Evolutionary conservation across 2,888 invertebrate genomes (phyloP).

Genomic region (Tetranychus piercei): DNA sequence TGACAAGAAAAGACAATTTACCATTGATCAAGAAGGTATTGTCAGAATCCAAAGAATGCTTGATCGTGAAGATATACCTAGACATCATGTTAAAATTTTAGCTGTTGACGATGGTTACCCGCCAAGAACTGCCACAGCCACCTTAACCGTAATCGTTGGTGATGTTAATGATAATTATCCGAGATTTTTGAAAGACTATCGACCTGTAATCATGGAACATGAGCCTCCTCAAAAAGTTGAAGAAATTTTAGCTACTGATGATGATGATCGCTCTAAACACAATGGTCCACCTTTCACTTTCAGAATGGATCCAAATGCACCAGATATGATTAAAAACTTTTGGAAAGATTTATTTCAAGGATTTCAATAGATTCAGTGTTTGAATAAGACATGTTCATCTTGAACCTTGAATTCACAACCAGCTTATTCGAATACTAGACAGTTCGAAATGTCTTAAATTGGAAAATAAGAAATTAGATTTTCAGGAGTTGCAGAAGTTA

Average conservation of each 20-base stretch:
- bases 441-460: too few species aligned
- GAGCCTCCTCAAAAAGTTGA: conserved; percentile 75
- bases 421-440: too few species aligned
- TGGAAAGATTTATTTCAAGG: too few species aligned
- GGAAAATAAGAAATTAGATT: too few species aligned
- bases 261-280: conserved; percentile 77
- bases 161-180: conserved; percentile 90
- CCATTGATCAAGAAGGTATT: conserved; percentile 81
- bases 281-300: conserved; percentile 94
- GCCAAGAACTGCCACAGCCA: conserved; percentile 79
- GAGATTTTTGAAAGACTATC: conserved; percentile 63
- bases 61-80: conserved; percentile 80
- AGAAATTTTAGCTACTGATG: conserved; percentile 77
- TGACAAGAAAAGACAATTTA: conserved; percentile 78
- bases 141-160: conserved; percentile 77
- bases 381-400: too few species aligned
- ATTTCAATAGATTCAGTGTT: too few species aligned
- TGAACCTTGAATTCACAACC: too few species aligned
- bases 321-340: conserved; percentile 75
- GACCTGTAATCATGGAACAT: conserved; percentile 81
- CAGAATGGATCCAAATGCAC: conserved; percentile 74
- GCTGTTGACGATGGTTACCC: conserved; percentile 87
- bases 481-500: too few species aligned
- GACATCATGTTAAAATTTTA: conserved; percentile 86
- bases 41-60: conserved; percentile 78